Evolutionary conservation across 2,113 vertebrate genomes (phyloP).

Genomic region (Hyla sarda): DNA sequence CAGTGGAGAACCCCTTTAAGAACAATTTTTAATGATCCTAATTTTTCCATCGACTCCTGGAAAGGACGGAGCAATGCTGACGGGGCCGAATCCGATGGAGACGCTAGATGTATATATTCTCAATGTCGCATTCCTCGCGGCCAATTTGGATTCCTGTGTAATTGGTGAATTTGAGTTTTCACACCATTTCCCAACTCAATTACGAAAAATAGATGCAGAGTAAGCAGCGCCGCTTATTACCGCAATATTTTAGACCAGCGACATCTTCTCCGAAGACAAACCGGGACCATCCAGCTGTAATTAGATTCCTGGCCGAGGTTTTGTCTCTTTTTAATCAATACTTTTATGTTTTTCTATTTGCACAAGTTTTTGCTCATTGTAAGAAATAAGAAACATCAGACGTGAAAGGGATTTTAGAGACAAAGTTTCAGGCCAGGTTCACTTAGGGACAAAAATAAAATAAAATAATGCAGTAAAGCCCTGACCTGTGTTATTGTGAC

Average conservation of each 20-base stretch:
- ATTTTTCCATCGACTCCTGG: background rate
- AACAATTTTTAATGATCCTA: background rate
- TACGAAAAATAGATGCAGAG: constrained; percentile 12
- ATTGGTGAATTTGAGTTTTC: constrained; percentile 38
- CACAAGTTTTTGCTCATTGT: background rate
- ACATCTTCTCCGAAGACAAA: background rate
- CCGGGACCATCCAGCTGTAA: background rate
- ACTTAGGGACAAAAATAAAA: background rate
- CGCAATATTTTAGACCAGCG: background rate
- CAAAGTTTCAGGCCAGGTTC: background rate
- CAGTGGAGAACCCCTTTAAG: too few relatives aligned
- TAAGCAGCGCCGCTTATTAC: background rate
- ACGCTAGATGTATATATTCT: background rate
- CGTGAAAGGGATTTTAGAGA: background rate
- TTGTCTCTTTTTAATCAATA: constrained; percentile 1
- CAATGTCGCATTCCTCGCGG: background rate
- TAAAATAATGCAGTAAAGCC: background rate
- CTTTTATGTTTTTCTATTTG: background rate
- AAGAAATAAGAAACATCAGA: background rate
- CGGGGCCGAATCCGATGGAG: background rate
- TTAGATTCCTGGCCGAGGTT: background rate
- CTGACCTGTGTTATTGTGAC: too few relatives aligned
- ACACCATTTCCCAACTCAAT: constrained; percentile 50
- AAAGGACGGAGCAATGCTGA: background rate
- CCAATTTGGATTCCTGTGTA: constrained; percentile 19